Base-by-base conservation (phyloP, 2,797 vertebrate genomes). In the Euphonia xanthogaster region DNA sequence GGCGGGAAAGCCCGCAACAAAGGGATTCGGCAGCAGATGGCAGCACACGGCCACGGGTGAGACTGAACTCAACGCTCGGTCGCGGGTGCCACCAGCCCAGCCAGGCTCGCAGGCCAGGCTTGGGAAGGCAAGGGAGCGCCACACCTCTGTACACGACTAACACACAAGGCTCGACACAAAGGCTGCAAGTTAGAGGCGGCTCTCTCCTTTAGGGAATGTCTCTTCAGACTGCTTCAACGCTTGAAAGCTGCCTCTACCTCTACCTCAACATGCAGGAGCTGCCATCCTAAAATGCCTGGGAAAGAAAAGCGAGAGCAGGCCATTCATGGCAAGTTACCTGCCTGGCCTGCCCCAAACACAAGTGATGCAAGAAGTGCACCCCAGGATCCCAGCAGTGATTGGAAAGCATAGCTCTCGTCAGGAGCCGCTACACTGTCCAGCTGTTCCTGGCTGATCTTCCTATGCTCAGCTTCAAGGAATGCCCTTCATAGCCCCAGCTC, bases 31-130 rank as follows among this genome's bases (percentile, higher is more conserved):
- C 92, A 91, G 62, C 63, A 92, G 73, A 45, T 39, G 33, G 76
- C 68, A 94, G 70, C 61, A 63, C 48, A n/a, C 2, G 3, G 57
- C 23, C 72, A 55, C 1, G 3, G 57, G 6, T 37, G 33, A 77
- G 37, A 51, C 35, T 2, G 23, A 70, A 14, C 18, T 10, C 16
- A 11, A 7, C 3, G 4, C 23, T 14, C 4, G 28, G 22, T 57
- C 0, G 0, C 7, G 27, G 16, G 1, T 25, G 35, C 13, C 37
- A 60, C 66, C 77, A 65, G 21, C 47, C 18, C 35, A 42, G 44
- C 7, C n/a, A 28, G 48, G 33, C 53, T 67, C n/a, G 9, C 14
- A 66, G 54, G 37, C 15, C 44, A 18, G 15, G n/a, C 61, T 55
- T 28, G 60, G 40, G 22, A 35, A 30, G n/a, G 17, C 54, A 51